Evolutionary conservation across 2,113 vertebrate species (phyloP).

Genomic region (Vulpes lagopus): DNA sequence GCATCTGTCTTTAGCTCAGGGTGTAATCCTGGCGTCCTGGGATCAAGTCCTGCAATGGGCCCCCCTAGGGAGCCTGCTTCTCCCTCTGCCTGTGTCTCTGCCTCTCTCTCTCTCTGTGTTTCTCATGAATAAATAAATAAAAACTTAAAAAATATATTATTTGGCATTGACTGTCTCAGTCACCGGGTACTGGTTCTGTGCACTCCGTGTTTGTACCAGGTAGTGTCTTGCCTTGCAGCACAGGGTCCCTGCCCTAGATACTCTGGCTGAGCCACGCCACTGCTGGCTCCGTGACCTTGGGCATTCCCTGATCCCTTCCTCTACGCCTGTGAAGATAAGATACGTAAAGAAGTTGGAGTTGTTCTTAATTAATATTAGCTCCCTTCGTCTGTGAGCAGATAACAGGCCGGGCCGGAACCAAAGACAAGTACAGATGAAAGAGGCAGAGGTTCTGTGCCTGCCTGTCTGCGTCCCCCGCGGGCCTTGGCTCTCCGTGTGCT

Average conservation of each 20-base stretch:
- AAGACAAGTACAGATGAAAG: accelerated
- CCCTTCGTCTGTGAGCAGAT: no score
- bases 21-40: no score
- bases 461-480: neutral
- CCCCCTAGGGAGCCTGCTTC: no score
- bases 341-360: accelerated
- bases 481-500: neutral
- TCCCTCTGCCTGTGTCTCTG: no score
- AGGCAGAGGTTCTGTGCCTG: accelerated
- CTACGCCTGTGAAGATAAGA: accelerated
- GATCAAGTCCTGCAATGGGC: no score
- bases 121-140: no score
- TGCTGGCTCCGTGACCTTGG: neutral
- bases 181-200: neutral
- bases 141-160: no score
- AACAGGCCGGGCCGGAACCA: neutral
- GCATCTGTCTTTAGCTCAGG: no score
- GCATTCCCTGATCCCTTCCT: accelerated
- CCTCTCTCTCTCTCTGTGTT: no score
- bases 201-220: neutral
- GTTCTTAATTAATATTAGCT: neutral
- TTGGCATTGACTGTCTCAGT: neutral
- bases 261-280: no score
- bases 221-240: neutral
- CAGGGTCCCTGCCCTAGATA: no score